Conservation (phyloP, 2,113 vertebrate species). For the western clawed frog (Xenopus tropicalis) region DNA sequence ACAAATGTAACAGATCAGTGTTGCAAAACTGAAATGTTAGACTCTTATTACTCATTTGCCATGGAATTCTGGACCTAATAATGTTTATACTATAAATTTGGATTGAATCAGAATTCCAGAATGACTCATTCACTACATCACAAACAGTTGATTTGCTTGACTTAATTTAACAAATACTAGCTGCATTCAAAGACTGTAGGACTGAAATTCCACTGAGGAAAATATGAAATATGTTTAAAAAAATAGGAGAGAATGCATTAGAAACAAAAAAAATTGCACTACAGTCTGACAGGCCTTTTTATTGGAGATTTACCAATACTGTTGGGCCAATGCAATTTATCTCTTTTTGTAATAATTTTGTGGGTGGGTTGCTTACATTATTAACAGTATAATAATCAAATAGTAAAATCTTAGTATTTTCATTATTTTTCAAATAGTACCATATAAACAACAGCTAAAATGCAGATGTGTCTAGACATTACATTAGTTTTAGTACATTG, state of each 20-base stretch:
- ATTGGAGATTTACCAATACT: no score
- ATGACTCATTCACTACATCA: slow-evolving; percentile 33
- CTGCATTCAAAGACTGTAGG: slow-evolving; percentile 13
- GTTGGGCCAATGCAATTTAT: no score
- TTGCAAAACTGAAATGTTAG: slow-evolving; percentile 41
- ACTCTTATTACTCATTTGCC: slow-evolving; percentile 38
- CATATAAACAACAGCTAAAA: no score
- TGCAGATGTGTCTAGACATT: no score
- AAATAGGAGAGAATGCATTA: neutral
- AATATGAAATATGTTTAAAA: neutral
- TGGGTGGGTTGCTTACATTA: no score
- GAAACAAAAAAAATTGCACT: no score
- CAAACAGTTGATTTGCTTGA: slow-evolving; percentile 37
- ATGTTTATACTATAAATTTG: slow-evolving; percentile 42
- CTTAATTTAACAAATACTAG: slow-evolving; percentile 26
- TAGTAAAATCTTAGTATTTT: no score
- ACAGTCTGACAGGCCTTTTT: no score
- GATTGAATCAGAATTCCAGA: slow-evolving; percentile 39
- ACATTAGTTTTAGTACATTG: no score
- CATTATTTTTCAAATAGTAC: no score
- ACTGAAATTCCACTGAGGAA: neutral
- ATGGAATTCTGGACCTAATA: slow-evolving; percentile 42
- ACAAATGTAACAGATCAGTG: slow-evolving; percentile 38
- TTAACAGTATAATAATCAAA: no score
- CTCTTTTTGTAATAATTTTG: no score